These are phyloP conservation scores for Drosophila auraria DNA, from an alignment of 1,140 invertebrate genomes.

Conservation along the genomic window DNA sequence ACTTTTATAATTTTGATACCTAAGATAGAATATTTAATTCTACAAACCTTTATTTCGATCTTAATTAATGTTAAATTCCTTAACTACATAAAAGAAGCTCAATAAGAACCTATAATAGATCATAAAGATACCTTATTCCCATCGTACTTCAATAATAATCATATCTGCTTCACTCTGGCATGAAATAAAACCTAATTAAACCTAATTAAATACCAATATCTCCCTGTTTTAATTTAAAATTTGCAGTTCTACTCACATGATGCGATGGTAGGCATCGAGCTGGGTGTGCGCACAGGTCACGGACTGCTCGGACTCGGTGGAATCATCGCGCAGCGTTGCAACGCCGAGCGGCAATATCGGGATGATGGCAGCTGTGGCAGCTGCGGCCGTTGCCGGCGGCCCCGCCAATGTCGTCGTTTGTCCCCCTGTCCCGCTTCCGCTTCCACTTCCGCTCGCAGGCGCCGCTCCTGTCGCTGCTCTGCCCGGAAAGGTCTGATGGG, in stretches of 20 bases:
- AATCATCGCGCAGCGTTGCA: constrained; percentile 85
- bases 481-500: constrained; percentile 38
- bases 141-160: too few species aligned
- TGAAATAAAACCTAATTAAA: neutral
- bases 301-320: constrained; percentile 84
- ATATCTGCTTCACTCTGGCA: too few species aligned
- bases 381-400: constrained; percentile 85
- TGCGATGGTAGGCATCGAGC: constrained; percentile 84
- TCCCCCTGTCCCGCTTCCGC: constrained; percentile 65
- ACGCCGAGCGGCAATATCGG: constrained; percentile 84
- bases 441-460: constrained; percentile 60
- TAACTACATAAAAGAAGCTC: too few species aligned
- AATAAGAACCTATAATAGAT: too few species aligned
- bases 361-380: constrained; percentile 85
- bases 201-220: neutral
- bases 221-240: neutral
- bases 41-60: too few species aligned
- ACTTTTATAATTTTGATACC: neutral
- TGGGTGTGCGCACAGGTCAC: constrained; percentile 82
- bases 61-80: too few species aligned
- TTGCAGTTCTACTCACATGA: constrained; percentile 75
- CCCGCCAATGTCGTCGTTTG: constrained; percentile 82
- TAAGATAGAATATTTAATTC: neutral
- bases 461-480: constrained; percentile 41
- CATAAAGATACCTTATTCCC: too few species aligned